Conservation (phyloP, 2,888 invertebrate species). For the Endotricha flammealis region DNA sequence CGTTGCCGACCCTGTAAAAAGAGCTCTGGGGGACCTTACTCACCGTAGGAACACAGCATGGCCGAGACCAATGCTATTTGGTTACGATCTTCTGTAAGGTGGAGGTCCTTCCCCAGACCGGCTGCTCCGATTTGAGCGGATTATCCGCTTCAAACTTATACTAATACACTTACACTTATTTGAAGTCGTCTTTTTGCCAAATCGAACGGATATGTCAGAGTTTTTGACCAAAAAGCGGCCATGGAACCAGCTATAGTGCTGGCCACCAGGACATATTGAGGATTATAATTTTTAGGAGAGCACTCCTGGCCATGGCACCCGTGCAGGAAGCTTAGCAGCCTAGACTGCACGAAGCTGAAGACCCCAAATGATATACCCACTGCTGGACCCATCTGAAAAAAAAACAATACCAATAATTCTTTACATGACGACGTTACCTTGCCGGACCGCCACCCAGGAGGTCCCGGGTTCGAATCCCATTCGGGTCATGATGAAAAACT, state of each 20-base stretch:
- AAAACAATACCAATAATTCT: neutral
- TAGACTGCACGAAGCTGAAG: slow-evolving; percentile 46
- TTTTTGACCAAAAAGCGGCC: slow-evolving; percentile 88
- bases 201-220: slow-evolving; percentile 91
- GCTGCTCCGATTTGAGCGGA: too few species aligned
- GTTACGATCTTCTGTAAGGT: too few species aligned
- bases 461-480: too few species aligned
- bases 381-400: slow-evolving; percentile 57
- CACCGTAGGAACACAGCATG: too few species aligned
- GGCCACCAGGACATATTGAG: slow-evolving; percentile 46
- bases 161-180: slow-evolving; percentile 82
- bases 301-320: slow-evolving; percentile 19
- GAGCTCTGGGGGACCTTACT: too few species aligned
- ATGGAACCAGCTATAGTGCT: slow-evolving; percentile 79
- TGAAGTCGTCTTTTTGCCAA: slow-evolving; percentile 91
- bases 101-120: too few species aligned
- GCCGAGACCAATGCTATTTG: too few species aligned
- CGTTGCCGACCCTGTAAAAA: too few species aligned
- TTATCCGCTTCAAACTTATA: too few species aligned
- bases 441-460: too few species aligned
- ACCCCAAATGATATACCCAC: slow-evolving; percentile 55
- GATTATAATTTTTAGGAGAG: slow-evolving; percentile 20
- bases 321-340: slow-evolving; percentile 29
- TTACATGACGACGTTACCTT: too few species aligned
- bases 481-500: too few species aligned